phyloP scores from a whole-genome alignment of 2,888 invertebrate genomes.

The Adela reaumurella region DNA sequence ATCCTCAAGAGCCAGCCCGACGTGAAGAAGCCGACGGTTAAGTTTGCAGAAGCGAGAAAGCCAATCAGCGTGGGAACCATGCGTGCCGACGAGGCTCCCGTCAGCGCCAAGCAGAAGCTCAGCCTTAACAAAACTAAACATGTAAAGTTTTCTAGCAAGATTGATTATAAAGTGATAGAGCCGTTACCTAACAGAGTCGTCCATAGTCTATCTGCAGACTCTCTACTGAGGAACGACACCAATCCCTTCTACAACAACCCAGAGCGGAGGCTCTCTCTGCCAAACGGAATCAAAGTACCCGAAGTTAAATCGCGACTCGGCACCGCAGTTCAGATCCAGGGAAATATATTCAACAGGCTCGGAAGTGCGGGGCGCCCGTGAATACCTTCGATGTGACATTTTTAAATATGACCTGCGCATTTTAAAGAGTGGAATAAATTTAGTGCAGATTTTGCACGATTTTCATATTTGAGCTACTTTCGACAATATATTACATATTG shows the following conservation, averaged over 20 bases:
- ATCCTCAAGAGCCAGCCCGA: conserved; percentile 30
- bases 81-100: conserved; percentile 42
- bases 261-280: conserved; percentile 40
- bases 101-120: conserved; percentile 41
- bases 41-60: conserved; percentile 27
- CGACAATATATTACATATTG: too few relatives aligned
- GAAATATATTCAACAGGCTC: conserved; percentile 37
- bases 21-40: conserved; percentile 27
- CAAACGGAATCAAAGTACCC: conserved; percentile 18
- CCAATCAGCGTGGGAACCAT: conserved; percentile 31
- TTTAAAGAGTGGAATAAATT: too few relatives aligned
- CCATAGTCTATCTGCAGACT: neutral
- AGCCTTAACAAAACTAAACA: conserved; percentile 31
- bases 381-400: neutral
- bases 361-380: conserved; percentile 35
- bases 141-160: conserved; percentile 44
- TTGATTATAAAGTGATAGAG: conserved; percentile 45
- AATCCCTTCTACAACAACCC: conserved; percentile 41
- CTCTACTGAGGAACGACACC: conserved; percentile 5
- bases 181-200: conserved; percentile 6
- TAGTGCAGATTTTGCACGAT: too few relatives aligned
- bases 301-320: conserved; percentile 35
- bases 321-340: conserved; percentile 28
- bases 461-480: too few relatives aligned
- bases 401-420: neutral